These are phyloP conservation scores for Charina bottae DNA, from an alignment of 2,113 vertebrate species.

Conservation along the genomic window DNA sequence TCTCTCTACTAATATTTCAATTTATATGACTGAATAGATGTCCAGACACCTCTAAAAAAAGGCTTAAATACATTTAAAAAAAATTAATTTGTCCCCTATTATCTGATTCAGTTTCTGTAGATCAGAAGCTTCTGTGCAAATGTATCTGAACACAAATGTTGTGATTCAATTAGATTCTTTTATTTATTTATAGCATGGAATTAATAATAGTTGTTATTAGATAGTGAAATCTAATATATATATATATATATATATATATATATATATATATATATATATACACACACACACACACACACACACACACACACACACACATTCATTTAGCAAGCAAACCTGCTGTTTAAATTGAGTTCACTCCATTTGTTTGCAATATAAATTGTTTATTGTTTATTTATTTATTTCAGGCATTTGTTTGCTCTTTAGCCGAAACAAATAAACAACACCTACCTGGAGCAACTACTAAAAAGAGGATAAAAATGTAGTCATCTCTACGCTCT, in stretches of 20 bases:
- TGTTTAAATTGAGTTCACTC: not conserved
- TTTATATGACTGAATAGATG: conserved; percentile 40
- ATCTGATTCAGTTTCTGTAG: not conserved
- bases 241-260: no score
- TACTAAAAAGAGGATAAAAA: not conserved
- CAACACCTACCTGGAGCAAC: not conserved
- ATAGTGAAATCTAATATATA: no score
- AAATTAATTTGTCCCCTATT: not conserved
- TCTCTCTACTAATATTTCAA: conserved; percentile 31
- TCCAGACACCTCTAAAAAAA: not conserved
- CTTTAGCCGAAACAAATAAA: not conserved
- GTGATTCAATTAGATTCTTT: not conserved
- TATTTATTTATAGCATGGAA: not conserved
- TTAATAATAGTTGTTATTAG: not conserved
- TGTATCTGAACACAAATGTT: not conserved
- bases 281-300: no score
- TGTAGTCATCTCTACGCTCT: not conserved
- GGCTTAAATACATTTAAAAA: not conserved
- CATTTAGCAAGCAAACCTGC: not conserved
- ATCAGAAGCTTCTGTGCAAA: not conserved
- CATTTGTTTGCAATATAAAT: not conserved
- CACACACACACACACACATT: no score
- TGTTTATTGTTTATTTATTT: not conserved
- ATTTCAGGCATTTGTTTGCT: not conserved
- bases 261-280: no score